These are phyloP conservation scores for Hippopotamyrus pictus DNA, from an alignment of 2,797 vertebrate species.

Conservation along the genomic window DNA sequence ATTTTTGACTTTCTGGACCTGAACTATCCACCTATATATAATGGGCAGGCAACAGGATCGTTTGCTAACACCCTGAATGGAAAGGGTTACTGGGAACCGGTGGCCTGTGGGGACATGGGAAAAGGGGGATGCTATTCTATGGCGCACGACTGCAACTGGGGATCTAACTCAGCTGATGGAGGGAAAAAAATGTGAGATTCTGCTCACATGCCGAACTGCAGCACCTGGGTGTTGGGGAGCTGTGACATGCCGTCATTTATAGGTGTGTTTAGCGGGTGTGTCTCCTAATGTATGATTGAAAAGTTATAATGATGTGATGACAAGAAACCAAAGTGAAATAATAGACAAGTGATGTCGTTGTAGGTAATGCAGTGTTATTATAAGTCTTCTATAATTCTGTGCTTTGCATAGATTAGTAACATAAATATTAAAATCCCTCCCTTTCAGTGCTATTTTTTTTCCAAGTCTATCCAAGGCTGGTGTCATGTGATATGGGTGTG, in stretches of 20 bases:
- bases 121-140: background rate
- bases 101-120: background rate
- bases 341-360: background rate
- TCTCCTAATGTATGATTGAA: background rate
- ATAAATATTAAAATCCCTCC: background rate
- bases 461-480: background rate
- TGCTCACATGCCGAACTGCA: background rate
- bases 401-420: background rate
- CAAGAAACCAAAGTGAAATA: background rate
- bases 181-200: background rate
- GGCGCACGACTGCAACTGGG: background rate
- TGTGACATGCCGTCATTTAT: background rate
- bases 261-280: background rate
- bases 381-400: background rate
- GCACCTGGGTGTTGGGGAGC: background rate
- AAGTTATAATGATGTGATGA: background rate
- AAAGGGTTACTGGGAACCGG: background rate
- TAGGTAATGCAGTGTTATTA: background rate
- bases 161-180: background rate
- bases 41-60: background rate
- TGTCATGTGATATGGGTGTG: background rate
- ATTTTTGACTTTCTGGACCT: background rate
- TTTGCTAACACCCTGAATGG: background rate
- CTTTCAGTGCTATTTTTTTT: background rate
- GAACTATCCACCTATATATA: conserved; percentile 41